phyloP scores from a whole-genome alignment of 37 sponge, comb jelly and placozoan species.

The Chondrosia reniformis region DNA sequence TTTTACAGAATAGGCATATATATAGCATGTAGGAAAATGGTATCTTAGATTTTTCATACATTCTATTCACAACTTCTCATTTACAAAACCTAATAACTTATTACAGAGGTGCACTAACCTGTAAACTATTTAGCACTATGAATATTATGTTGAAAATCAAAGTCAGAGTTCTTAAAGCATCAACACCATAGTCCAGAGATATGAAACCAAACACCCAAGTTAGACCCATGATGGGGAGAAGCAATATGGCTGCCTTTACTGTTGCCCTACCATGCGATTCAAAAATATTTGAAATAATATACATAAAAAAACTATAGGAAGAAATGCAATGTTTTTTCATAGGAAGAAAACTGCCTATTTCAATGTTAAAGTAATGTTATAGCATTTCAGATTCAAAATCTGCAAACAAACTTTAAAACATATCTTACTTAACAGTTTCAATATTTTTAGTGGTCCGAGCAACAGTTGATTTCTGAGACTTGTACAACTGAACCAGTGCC shows the following conservation, averaged over 20 bases:
- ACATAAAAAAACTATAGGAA: too few species aligned
- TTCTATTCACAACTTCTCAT: too few species aligned
- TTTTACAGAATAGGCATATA: neutral
- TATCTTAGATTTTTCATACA: too few species aligned
- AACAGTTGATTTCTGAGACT: constrained; percentile 34
- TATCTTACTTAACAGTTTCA: too few species aligned
- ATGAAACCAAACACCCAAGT: constrained; percentile 47
- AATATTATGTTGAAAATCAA: neutral
- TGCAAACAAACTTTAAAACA: too few species aligned
- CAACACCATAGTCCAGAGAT: neutral
- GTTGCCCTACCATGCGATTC: neutral
- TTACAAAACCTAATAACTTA: neutral
- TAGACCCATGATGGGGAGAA: constrained; percentile 54
- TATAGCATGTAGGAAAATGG: neutral
- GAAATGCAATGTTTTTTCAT: too few species aligned
- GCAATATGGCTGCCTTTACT: constrained; percentile 19
- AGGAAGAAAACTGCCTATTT: too few species aligned
- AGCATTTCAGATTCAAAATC: too few species aligned
- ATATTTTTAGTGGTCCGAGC: too few species aligned
- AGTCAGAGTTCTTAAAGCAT: neutral
- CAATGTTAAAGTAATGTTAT: too few species aligned
- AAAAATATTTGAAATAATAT: too few species aligned
- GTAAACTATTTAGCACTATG: constrained; percentile 3
- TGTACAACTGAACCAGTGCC: constrained; percentile 17
- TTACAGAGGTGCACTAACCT: neutral